Percentiles rank a stretch among this genome's conserved stretches.
Conservation (phyloP, 2,113 vertebrate species). For the Lonchura striata region DNA sequence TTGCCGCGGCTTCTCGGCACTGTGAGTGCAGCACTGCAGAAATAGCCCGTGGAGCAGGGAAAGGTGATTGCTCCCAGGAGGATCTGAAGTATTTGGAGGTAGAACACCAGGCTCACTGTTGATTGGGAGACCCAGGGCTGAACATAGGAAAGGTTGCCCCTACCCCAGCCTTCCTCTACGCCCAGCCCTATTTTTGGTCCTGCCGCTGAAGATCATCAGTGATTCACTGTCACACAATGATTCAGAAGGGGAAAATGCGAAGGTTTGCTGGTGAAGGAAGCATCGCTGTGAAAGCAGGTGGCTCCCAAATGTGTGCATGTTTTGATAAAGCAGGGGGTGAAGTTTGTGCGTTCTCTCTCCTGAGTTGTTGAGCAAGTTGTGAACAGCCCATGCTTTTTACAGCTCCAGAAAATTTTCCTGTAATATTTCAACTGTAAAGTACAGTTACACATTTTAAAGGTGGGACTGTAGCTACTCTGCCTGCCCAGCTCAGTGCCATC, state of each 20-base stretch:
- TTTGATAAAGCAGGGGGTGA: neutral
- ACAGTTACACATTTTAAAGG: neutral
- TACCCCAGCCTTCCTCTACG: neutral
- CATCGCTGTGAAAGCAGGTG: neutral
- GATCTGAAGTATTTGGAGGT: neutral
- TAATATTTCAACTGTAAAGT: neutral
- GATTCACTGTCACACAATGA: neutral
- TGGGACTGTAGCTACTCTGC: neutral
- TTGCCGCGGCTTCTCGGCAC: rapidly evolving
- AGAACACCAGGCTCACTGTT: neutral
- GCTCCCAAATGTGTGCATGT: neutral
- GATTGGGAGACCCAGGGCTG: neutral
- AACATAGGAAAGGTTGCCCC: neutral
- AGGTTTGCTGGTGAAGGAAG: neutral
- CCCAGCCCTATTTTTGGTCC: neutral
- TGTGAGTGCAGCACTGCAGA: neutral
- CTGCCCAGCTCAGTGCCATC: neutral
- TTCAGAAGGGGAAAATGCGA: neutral
- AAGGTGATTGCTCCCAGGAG: neutral
- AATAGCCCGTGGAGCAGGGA: neutral
- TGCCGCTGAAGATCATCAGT: rapidly evolving
- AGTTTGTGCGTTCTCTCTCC: neutral
- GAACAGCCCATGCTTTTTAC: neutral
- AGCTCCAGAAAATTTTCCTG: neutral
- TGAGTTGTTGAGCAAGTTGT: neutral